These are phyloP conservation scores for Aleiodes leptofemur DNA, from an alignment of 2,888 invertebrate species.

Conservation along the genomic window DNA sequence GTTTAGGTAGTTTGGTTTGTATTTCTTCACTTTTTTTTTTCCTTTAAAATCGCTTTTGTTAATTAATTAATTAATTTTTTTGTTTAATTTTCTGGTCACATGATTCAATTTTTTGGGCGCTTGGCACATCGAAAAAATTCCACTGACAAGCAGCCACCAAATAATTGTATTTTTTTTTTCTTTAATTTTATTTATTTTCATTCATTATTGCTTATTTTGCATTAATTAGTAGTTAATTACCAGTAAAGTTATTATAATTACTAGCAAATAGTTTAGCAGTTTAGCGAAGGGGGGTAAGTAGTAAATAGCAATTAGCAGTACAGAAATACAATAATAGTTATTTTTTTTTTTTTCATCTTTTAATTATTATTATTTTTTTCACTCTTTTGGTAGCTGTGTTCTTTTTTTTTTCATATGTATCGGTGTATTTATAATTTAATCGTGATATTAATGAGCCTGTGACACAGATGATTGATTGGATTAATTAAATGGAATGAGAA, in stretches of 20 bases:
- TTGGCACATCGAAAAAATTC: slow-evolving; percentile 52
- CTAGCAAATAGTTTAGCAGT: slow-evolving; percentile 40
- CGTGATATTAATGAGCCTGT: slow-evolving; percentile 30
- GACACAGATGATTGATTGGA: slow-evolving; percentile 6
- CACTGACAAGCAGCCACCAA: slow-evolving; percentile 41
- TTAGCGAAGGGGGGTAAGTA: slow-evolving; percentile 38
- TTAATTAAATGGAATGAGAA: slow-evolving; percentile 17
- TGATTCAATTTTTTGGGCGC: slow-evolving; percentile 51
- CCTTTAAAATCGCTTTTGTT: neutral
- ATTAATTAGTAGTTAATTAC: slow-evolving; percentile 26
- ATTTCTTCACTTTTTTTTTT: slow-evolving; percentile 58
- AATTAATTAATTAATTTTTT: neutral
- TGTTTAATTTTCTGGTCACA: slow-evolving; percentile 6
- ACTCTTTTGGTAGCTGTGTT: neutral
- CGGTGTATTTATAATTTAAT: slow-evolving; percentile 26
- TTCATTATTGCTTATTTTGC: slow-evolving; percentile 1
- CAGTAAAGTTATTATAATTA: slow-evolving; percentile 34
- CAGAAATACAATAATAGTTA: slow-evolving; percentile 34
- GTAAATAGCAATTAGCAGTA: slow-evolving; percentile 42
- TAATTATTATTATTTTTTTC: slow-evolving; percentile 1
- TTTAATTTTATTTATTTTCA: too few species aligned
- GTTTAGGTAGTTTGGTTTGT: slow-evolving; percentile 50
- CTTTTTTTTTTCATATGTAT: neutral
- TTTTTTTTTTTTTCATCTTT: neutral
- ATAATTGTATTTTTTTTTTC: slow-evolving; percentile 4